Conservation (phyloP, 2,797 vertebrate species). For the Lepidocolaptes lacrymiger region DNA sequence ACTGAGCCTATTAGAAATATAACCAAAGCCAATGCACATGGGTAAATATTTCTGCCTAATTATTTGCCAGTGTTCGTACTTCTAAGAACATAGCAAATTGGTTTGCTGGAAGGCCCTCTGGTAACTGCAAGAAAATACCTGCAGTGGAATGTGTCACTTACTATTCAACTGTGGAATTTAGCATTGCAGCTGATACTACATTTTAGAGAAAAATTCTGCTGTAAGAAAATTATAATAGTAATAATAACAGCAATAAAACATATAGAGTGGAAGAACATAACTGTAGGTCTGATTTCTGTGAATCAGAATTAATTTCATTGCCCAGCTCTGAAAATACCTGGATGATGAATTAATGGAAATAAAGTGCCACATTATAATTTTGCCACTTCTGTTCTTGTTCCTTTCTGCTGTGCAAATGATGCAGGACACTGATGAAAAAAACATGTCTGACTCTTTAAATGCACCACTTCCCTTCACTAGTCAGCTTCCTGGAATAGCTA, state of each 20-base stretch:
- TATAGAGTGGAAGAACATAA: neutral
- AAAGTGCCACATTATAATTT: accelerated
- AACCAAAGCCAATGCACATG: neutral
- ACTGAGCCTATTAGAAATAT: slow-evolving; percentile 5
- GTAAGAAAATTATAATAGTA: neutral
- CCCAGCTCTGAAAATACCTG: neutral
- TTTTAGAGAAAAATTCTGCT: neutral
- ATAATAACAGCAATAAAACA: neutral
- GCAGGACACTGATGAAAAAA: neutral
- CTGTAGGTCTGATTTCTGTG: neutral
- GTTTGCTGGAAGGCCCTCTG: neutral
- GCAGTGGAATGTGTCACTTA: neutral
- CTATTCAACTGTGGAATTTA: neutral
- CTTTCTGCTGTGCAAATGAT: neutral
- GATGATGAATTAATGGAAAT: neutral
- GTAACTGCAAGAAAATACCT: neutral
- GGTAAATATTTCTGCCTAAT: neutral
- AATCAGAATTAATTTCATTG: neutral
- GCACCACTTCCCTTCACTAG: neutral
- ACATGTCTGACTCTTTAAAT: neutral
- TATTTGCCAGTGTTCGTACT: neutral
- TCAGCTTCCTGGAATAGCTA: neutral
- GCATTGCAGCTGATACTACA: neutral
- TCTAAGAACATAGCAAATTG: neutral
- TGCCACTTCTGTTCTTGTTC: neutral